These are phyloP conservation scores for Bicyclus anynana DNA, from an alignment of 1,140 invertebrate species.

Conservation along the genomic window DNA sequence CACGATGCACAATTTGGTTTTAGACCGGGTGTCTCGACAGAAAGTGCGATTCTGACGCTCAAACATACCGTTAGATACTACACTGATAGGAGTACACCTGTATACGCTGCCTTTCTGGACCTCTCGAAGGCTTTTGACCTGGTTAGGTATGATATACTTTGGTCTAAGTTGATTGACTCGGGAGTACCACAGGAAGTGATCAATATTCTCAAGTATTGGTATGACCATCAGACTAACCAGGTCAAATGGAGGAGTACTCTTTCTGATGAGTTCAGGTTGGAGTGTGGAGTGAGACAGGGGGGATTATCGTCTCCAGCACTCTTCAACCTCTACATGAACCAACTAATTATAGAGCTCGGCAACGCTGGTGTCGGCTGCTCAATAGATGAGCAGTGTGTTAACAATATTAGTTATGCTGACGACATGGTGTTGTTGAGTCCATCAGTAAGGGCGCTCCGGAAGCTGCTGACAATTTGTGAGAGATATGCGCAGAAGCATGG, in stretches of 20 bases:
- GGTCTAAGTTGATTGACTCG: too few relatives aligned
- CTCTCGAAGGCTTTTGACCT: too few relatives aligned
- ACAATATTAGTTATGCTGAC: slow-evolving; percentile 12
- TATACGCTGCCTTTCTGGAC: too few relatives aligned
- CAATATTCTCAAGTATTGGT: background rate
- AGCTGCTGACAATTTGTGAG: slow-evolving; percentile 2
- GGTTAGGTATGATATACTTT: too few relatives aligned
- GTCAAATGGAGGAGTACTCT: background rate
- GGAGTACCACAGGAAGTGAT: too few relatives aligned
- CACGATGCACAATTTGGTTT: too few relatives aligned
- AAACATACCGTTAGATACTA: too few relatives aligned
- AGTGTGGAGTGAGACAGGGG: slow-evolving; percentile 13
- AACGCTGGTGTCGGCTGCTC: slow-evolving; percentile 3
- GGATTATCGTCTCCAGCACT: slow-evolving; percentile 8
- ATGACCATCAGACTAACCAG: background rate
- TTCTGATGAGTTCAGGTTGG: background rate
- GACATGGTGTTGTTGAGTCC: slow-evolving; percentile 14
- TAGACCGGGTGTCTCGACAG: too few relatives aligned
- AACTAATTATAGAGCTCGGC: slow-evolving; percentile 10
- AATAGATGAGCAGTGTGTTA: slow-evolving; percentile 3
- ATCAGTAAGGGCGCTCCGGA: background rate
- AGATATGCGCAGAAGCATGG: background rate
- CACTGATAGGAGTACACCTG: too few relatives aligned
- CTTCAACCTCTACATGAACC: slow-evolving; percentile 11
- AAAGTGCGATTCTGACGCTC: too few relatives aligned